Percentiles rank a stretch among this genome's conserved stretches.
phyloP scores from a whole-genome alignment of 53 echinoderm and acorn worm genomes.

The Astropecten irregularis region DNA sequence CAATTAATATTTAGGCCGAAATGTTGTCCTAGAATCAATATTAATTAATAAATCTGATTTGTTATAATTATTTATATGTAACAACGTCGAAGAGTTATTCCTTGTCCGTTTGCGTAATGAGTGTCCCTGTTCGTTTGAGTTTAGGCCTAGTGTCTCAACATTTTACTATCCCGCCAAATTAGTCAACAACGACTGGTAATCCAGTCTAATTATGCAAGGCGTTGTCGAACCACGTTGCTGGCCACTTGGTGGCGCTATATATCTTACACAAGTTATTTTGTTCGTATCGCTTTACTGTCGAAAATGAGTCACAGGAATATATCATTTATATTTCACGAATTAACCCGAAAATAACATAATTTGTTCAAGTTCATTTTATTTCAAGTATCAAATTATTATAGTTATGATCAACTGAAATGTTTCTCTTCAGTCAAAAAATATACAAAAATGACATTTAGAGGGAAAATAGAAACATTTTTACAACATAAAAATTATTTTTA shows the following conservation, averaged over 20 bases:
- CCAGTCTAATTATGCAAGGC: too few relatives aligned
- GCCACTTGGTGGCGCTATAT: slow-evolving; percentile 19
- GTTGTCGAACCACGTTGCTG: too few relatives aligned
- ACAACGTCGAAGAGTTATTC: too few relatives aligned
- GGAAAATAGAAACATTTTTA: background rate
- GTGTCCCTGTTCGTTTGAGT: too few relatives aligned
- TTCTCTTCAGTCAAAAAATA: background rate
- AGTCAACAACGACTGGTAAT: too few relatives aligned
- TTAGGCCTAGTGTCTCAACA: too few relatives aligned
- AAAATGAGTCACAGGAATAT: slow-evolving; percentile 5
- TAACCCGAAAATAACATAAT: background rate
- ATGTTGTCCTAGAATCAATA: too few relatives aligned
- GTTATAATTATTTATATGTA: too few relatives aligned
- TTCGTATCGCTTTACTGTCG: background rate
- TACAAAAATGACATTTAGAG: background rate
- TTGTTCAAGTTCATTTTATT: background rate
- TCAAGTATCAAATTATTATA: background rate
- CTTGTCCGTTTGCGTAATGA: too few relatives aligned
- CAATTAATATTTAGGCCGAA: too few relatives aligned
- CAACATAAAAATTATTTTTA: background rate
- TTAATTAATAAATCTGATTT: too few relatives aligned
- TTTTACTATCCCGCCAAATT: too few relatives aligned
- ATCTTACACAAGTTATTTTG: slow-evolving; percentile 20
- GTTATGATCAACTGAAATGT: background rate
- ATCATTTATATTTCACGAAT: background rate